phyloP scores from a whole-genome alignment of 1,140 invertebrate genomes.

The Arion vulgaris region DNA sequence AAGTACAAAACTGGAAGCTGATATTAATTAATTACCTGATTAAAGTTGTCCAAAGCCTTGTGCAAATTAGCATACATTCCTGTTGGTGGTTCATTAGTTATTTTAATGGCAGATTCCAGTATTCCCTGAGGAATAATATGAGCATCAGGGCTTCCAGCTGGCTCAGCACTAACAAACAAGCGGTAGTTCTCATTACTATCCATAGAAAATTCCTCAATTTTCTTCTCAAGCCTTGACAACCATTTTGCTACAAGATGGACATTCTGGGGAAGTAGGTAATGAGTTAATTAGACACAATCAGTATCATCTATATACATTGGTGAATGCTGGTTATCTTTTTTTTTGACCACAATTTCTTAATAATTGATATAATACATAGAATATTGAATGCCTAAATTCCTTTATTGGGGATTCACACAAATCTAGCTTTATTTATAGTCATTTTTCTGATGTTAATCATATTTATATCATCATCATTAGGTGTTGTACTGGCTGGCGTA shows the following conservation, averaged over 20 bases:
- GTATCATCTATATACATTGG: no score
- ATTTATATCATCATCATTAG: no score
- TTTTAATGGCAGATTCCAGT: conserved; percentile 95
- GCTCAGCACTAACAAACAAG: conserved; percentile 94
- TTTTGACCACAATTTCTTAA: no score
- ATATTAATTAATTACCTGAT: conserved; percentile 73
- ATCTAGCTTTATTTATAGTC: no score
- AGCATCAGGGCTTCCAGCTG: conserved; percentile 85
- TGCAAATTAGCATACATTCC: conserved; percentile 97
- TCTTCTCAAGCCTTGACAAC: conserved; percentile 91
- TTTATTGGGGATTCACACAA: no score
- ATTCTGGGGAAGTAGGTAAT: conserved; percentile 77
- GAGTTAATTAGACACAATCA: neutral
- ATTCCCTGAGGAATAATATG: conserved; percentile 97
- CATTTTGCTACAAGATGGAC: conserved; percentile 96
- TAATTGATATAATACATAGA: no score
- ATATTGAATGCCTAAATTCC: no score
- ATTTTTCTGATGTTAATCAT: no score
- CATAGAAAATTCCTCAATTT: conserved; percentile 82
- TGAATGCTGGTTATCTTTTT: no score
- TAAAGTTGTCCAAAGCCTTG: conserved; percentile 95
- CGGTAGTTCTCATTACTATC: conserved; percentile 86
- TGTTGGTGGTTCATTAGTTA: conserved; percentile 96
- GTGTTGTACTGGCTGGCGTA: no score
- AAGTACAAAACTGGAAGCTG: neutral